These are phyloP conservation scores for Saccopteryx bilineata DNA, from an alignment of 2,113 vertebrate species.

Conservation along the genomic window DNA sequence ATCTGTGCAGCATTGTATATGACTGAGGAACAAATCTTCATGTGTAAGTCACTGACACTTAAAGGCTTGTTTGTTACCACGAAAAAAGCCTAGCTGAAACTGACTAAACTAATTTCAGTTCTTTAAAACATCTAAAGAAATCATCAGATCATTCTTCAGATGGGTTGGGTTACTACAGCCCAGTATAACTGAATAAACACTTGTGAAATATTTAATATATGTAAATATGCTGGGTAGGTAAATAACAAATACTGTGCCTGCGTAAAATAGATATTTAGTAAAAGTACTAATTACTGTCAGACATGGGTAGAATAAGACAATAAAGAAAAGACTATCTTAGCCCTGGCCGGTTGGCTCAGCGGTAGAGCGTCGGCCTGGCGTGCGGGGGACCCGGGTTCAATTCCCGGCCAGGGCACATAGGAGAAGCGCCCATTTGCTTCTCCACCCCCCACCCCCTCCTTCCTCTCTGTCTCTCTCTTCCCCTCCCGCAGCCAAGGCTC, in stretches of 20 bases:
- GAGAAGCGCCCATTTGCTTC: too few relatives aligned
- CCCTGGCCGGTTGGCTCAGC: too few relatives aligned
- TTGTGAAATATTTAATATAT: not conserved
- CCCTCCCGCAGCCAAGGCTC: too few relatives aligned
- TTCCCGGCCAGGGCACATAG: too few relatives aligned
- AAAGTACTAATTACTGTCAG: not conserved
- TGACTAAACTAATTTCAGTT: not conserved
- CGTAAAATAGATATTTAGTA: not conserved
- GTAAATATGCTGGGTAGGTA: not conserved
- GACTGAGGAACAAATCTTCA: not conserved
- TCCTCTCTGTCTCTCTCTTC: too few relatives aligned
- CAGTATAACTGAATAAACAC: not conserved
- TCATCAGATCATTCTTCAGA: too few relatives aligned
- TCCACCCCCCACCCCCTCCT: too few relatives aligned
- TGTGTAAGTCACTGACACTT: not conserved
- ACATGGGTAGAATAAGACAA: not conserved
- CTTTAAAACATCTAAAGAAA: not conserved
- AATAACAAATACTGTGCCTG: not conserved
- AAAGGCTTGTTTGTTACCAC: not conserved
- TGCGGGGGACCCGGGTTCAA: too few relatives aligned
- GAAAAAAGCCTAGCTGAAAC: not conserved
- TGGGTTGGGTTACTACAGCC: not conserved
- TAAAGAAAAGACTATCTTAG: conserved; percentile 8
- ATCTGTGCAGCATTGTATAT: not conserved
- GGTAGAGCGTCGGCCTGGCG: too few relatives aligned